A percentile compares a stretch with the other conserved stretches of the same genome.
phyloP scores from a whole-genome alignment of 2,888 invertebrate genomes.

The Quadriops clusia region DNA sequence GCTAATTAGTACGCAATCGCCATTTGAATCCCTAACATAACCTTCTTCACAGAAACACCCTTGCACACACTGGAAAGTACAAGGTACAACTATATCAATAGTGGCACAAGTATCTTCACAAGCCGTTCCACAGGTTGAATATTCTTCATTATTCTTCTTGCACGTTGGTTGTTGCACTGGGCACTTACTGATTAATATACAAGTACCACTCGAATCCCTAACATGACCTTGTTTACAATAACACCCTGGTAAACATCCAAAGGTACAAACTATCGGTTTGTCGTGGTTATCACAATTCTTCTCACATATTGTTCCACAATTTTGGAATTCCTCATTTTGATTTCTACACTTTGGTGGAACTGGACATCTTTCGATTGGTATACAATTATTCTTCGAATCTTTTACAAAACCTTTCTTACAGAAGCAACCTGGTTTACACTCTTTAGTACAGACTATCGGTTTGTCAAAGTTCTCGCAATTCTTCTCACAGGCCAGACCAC shows the following conservation, averaged over 20 bases:
- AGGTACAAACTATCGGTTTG: neutral
- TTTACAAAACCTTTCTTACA: neutral
- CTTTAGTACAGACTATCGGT: too few relatives aligned
- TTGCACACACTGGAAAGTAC: constrained; percentile 11
- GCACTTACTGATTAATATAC: too few relatives aligned
- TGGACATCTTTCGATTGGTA: neutral
- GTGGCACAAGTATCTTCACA: constrained; percentile 12
- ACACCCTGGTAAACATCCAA: constrained; percentile 1
- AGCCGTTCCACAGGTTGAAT: constrained; percentile 9
- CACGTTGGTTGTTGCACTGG: too few relatives aligned
- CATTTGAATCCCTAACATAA: constrained; percentile 27
- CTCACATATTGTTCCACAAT: constrained; percentile 4
- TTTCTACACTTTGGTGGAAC: neutral
- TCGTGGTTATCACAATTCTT: neutral
- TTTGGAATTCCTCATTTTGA: neutral
- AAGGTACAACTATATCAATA: constrained; percentile 6
- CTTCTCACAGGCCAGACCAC: neutral
- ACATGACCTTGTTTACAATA: constrained; percentile 3
- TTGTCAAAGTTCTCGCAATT: constrained; percentile 7
- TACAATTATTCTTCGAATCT: neutral
- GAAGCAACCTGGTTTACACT: constrained; percentile 1
- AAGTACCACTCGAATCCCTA: constrained; percentile 3
- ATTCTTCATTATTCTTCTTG: constrained; percentile 13
- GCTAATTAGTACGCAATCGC: too few relatives aligned
- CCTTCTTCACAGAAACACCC: constrained; percentile 26